A percentile compares a stretch with the other conserved stretches of the same genome.
Conservation (phyloP, 2,888 invertebrate genomes). For the Dione juno region DNA sequence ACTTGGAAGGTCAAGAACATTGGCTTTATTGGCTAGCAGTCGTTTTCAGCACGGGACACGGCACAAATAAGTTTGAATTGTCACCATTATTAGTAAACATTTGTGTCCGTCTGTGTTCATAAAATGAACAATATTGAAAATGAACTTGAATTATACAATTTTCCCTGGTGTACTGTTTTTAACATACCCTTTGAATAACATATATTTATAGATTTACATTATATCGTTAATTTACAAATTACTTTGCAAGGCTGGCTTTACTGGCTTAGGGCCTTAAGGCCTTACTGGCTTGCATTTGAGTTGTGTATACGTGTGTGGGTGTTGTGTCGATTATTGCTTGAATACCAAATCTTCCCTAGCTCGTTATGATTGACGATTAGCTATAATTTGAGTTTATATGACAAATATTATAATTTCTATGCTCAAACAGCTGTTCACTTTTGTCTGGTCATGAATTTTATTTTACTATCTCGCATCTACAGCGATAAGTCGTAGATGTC, state of each 20-base stretch:
- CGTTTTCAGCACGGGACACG: conserved; percentile 44
- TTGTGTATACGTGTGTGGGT: no score
- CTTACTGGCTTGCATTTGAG: no score
- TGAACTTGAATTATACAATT: no score
- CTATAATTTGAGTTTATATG: conserved; percentile 56
- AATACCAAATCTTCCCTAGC: conserved; percentile 57
- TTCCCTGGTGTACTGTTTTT: no score
- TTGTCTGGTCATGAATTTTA: background rate
- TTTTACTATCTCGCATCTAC: background rate
- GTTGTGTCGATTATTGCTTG: conserved; percentile 57
- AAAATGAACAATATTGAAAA: no score
- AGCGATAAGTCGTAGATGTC: background rate
- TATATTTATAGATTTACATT: no score
- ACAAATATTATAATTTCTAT: no score
- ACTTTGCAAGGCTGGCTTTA: no score
- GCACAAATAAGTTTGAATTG: conserved; percentile 34
- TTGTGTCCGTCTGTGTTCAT: background rate
- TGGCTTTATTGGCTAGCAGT: conserved; percentile 63
- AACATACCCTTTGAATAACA: no score
- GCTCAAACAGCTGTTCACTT: background rate
- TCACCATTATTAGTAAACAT: conserved; percentile 10
- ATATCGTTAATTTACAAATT: no score
- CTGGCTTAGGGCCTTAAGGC: no score
- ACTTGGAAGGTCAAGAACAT: conserved; percentile 79
- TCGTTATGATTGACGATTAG: conserved; percentile 58